Evolutionary conservation across 2,113 vertebrate species (phyloP).

Genomic region (Phycodurus eques): DNA sequence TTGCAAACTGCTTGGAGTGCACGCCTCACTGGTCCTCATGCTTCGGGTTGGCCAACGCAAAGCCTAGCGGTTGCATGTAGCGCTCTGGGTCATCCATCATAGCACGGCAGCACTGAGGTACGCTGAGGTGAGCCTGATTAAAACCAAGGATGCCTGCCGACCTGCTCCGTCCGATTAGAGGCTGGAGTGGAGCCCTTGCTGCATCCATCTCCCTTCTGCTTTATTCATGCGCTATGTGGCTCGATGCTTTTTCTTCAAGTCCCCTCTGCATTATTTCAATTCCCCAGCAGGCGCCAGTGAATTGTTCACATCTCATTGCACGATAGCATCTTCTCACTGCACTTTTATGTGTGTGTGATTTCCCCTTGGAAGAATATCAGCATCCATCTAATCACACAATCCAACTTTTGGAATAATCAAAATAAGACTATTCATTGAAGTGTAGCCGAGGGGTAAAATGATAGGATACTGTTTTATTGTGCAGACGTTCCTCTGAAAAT

Average conservation of each 20-base stretch:
- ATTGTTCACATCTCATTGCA: conserved; percentile 44
- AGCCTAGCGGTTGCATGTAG: conserved; percentile 39
- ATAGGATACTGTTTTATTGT: not conserved
- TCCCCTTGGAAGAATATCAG: conserved; percentile 23
- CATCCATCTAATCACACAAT: conserved; percentile 22
- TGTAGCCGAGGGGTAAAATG: not conserved
- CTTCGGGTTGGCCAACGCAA: conserved; percentile 32
- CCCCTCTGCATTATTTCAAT: conserved; percentile 54
- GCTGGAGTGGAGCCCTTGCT: conserved; percentile 21
- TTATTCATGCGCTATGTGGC: conserved; percentile 63
- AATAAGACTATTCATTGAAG: conserved; percentile 13
- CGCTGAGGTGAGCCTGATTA: conserved; percentile 68
- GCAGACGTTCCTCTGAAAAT: not conserved
- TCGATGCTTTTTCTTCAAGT: conserved; percentile 49
- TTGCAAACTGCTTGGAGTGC: not conserved
- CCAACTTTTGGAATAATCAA: conserved; percentile 12
- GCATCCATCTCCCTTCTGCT: conserved; percentile 62
- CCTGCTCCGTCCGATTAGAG: conserved; percentile 43
- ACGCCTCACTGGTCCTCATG: conserved; percentile 6
- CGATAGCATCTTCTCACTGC: conserved; percentile 19
- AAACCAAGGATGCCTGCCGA: conserved; percentile 60
- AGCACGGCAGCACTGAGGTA: conserved; percentile 42
- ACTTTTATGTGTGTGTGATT: conserved; percentile 39
- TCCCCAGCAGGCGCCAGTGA: conserved; percentile 54
- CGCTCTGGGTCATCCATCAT: conserved; percentile 65